Evolutionary conservation across 2,113 vertebrate genomes (phyloP).

Genomic region (Polypterus bichir): DNA sequence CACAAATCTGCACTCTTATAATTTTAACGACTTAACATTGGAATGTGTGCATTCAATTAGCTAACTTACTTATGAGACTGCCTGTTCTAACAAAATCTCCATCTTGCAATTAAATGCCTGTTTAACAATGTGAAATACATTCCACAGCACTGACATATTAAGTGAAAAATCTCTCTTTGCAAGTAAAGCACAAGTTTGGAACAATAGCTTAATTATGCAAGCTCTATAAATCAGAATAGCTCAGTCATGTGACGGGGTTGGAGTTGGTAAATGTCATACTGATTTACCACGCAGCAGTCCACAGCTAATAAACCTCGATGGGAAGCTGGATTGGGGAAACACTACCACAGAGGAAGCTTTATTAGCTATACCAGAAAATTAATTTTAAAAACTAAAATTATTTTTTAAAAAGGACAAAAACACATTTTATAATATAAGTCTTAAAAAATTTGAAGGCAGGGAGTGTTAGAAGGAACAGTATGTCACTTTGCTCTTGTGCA

Average conservation of each 20-base stretch:
- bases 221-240: background rate
- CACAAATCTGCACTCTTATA: too few relatives aligned
- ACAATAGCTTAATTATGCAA: slow-evolving; percentile 3
- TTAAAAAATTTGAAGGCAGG: too few relatives aligned
- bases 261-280: slow-evolving; percentile 6
- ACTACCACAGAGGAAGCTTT: slow-evolving; percentile 1
- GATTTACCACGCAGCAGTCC: slow-evolving; percentile 4
- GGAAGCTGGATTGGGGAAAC: background rate
- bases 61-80: background rate
- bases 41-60: slow-evolving; percentile 1
- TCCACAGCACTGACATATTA: slow-evolving; percentile 3
- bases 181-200: background rate
- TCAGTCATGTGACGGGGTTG: slow-evolving; percentile 5
- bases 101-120: slow-evolving; percentile 3
- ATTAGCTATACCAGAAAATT: background rate
- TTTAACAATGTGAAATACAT: slow-evolving; percentile 3
- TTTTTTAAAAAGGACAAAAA: too few relatives aligned
- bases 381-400: too few relatives aligned
- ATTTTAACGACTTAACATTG: slow-evolving; percentile 5
- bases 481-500: too few relatives aligned
- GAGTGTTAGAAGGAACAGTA: too few relatives aligned
- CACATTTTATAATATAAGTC: too few relatives aligned
- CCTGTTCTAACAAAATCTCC: background rate
- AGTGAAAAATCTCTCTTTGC: background rate
- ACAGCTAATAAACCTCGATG: background rate